A percentile compares a stretch with the other conserved stretches of the same genome.
Evolutionary conservation across 2,797 vertebrate genomes (phyloP).

Genomic region (Sardinella longiceps): DNA sequence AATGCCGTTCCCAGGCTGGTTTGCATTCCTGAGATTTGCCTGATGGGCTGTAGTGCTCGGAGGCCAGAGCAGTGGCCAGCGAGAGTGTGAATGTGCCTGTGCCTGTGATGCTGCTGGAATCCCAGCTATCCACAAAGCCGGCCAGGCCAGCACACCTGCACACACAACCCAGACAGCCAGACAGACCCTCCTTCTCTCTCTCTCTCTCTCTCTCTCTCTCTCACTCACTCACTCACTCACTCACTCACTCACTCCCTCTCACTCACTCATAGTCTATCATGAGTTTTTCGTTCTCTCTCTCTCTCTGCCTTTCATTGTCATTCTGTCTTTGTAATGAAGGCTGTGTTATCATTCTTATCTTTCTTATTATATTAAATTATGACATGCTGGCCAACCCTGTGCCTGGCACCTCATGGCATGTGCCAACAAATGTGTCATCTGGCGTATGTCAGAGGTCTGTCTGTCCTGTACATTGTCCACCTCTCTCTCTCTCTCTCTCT

Average conservation of each 20-base stretch:
- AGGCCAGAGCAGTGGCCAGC: not conserved
- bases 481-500: not conserved
- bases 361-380: too few relatives aligned
- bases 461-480: too few relatives aligned
- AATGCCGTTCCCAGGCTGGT: constrained; percentile 53
- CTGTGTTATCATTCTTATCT: too few relatives aligned
- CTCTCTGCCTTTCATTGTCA: too few relatives aligned
- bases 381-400: too few relatives aligned
- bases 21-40: constrained; percentile 49
- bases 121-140: constrained; percentile 31
- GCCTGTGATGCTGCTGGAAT: constrained; percentile 24
- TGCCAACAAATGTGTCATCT: too few relatives aligned
- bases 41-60: constrained; percentile 38
- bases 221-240: too few relatives aligned
- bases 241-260: too few relatives aligned
- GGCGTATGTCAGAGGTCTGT: too few relatives aligned
- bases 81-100: constrained; percentile 25
- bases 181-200: not conserved
- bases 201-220: not conserved
- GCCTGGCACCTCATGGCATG: too few relatives aligned
- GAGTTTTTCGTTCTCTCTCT: not conserved
- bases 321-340: too few relatives aligned
- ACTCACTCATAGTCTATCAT: too few relatives aligned
- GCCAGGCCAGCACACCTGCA: constrained; percentile 45
- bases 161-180: not conserved